Conservation (phyloP, 30 jellyfish, hydroid and myxozoan genomes). For the Cassiopea andromeda region DNA sequence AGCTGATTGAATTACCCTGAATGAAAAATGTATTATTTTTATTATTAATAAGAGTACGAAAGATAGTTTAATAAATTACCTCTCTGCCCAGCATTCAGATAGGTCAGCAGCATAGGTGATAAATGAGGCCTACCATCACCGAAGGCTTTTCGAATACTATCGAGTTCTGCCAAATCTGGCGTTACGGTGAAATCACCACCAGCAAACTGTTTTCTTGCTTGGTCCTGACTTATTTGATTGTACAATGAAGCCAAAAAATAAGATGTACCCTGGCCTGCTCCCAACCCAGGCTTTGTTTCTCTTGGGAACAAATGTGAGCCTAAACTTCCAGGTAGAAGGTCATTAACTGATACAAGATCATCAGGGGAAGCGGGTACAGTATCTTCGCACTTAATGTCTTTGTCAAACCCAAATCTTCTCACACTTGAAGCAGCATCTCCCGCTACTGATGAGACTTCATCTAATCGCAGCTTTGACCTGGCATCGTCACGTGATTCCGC, state of each 20-base stretch:
- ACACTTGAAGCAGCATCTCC: conserved; percentile 21
- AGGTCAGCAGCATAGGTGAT: conserved; percentile 73
- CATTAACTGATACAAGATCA: conserved; percentile 23
- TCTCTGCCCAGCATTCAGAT: conserved; percentile 52
- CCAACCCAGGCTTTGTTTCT: conserved; percentile 17
- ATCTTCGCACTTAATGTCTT: conserved; percentile 51
- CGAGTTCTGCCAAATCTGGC: conserved; percentile 66
- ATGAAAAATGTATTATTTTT: too few species aligned
- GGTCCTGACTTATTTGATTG: conserved; percentile 62
- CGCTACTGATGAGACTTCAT: conserved; percentile 17
- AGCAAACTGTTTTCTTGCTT: conserved; percentile 43
- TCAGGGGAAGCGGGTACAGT: conserved; percentile 70
- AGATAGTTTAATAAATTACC: conserved; percentile 9
- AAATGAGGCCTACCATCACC: conserved; percentile 68
- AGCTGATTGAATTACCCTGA: too few species aligned
- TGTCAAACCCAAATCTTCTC: conserved; percentile 17
- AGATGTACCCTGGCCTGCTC: conserved; percentile 9
- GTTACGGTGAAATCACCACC: conserved; percentile 54
- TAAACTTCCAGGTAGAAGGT: conserved; percentile 61
- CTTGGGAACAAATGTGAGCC: conserved; percentile 61
- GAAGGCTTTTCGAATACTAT: conserved; percentile 70
- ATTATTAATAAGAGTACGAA: too few species aligned
- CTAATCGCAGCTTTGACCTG: conserved; percentile 45
- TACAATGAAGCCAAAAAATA: conserved; percentile 41
- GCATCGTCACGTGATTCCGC: conserved; percentile 44